Conservation (phyloP, 2,888 invertebrate genomes). For the Latheticus oryzae region DNA sequence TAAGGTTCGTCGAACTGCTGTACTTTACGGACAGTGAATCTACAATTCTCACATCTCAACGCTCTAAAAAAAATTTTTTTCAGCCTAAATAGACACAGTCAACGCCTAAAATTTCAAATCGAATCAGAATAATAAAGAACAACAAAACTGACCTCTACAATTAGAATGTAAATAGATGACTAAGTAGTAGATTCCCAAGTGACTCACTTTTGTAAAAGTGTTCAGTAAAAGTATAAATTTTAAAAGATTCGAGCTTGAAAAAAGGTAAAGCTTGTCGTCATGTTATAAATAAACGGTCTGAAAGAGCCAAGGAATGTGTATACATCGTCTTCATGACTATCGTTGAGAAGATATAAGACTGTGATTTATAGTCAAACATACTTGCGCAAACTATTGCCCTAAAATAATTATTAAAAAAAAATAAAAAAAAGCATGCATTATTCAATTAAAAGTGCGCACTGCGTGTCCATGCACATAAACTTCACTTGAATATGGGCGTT, state of each 20-base stretch:
- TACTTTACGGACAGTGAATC: slow-evolving; percentile 47
- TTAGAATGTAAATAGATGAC: too few relatives aligned
- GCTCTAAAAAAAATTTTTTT: slow-evolving; percentile 13
- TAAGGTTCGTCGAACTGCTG: slow-evolving; percentile 50
- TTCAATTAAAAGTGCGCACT: slow-evolving; percentile 1
- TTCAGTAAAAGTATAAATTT: too few relatives aligned
- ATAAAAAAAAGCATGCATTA: slow-evolving; percentile 11
- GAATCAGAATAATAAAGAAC: too few relatives aligned
- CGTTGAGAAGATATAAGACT: slow-evolving; percentile 27
- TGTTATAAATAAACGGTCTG: slow-evolving; percentile 36
- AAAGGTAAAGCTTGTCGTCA: slow-evolving; percentile 8
- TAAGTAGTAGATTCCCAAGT: too few relatives aligned
- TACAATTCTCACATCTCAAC: slow-evolving; percentile 36
- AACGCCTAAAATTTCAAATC: slow-evolving; percentile 25
- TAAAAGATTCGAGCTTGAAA: background rate
- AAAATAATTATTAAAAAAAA: slow-evolving; percentile 29
- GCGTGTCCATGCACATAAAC: background rate
- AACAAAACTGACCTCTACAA: too few relatives aligned
- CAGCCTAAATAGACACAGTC: slow-evolving; percentile 20
- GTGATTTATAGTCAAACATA: slow-evolving; percentile 34
- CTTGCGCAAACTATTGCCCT: slow-evolving; percentile 33
- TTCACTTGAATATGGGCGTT: slow-evolving; percentile 10
- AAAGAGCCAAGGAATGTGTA: slow-evolving; percentile 39
- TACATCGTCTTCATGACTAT: slow-evolving; percentile 36
- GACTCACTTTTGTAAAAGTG: too few relatives aligned